phyloP scores from a whole-genome alignment of 1,140 invertebrate genomes.

The Thalassaphorura encarpata region DNA sequence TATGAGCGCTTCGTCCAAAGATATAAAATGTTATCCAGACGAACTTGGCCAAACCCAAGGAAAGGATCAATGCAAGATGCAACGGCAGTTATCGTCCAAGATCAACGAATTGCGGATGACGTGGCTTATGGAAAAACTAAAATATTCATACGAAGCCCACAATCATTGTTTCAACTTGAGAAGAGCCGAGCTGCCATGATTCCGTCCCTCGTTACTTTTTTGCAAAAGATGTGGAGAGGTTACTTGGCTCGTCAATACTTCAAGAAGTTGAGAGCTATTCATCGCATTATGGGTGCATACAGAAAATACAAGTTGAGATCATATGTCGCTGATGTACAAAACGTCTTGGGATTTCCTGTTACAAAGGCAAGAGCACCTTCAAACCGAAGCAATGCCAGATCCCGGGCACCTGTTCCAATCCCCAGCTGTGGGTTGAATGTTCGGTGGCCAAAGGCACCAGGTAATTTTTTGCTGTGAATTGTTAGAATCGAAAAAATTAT shows the following conservation, averaged over 20 bases:
- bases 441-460: slow-evolving; percentile 27
- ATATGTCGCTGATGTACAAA: slow-evolving; percentile 58
- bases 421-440: slow-evolving; percentile 27
- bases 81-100: slow-evolving; percentile 67
- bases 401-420: slow-evolving; percentile 11
- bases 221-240: slow-evolving; percentile 92
- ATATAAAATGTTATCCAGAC: slow-evolving; percentile 91
- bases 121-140: slow-evolving; percentile 91
- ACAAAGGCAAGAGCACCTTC: neutral
- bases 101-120: slow-evolving; percentile 65
- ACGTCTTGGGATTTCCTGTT: slow-evolving; percentile 23
- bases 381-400: slow-evolving; percentile 1
- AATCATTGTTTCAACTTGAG: slow-evolving; percentile 80
- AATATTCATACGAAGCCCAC: slow-evolving; percentile 83
- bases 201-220: slow-evolving; percentile 75
- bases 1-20: slow-evolving; percentile 48
- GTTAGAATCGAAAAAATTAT: neutral
- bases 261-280: slow-evolving; percentile 72
- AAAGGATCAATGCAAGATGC: slow-evolving; percentile 53
- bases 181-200: slow-evolving; percentile 38
- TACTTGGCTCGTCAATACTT: slow-evolving; percentile 65
- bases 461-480: neutral
- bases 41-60: slow-evolving; percentile 77
- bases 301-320: slow-evolving; percentile 67
- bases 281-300: slow-evolving; percentile 72